Evolutionary conservation across 2,888 invertebrate species (phyloP).

Genomic region (Geotrupes spiniger): DNA sequence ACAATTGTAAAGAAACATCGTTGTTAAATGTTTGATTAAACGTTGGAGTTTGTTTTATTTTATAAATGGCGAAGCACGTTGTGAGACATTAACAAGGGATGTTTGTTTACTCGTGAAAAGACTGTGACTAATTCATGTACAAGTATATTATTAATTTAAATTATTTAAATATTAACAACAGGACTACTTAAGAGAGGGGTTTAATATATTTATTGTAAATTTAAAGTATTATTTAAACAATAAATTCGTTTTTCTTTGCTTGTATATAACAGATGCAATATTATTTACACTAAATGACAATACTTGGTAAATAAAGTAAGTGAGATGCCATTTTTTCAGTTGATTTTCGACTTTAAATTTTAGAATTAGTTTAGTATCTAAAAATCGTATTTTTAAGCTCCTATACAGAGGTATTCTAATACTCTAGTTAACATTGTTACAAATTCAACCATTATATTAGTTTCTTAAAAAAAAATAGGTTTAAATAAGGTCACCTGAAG

Average conservation of each 20-base stretch:
- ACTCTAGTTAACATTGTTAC: conserved; percentile 1
- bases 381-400: too few relatives aligned
- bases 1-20: neutral
- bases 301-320: conserved; percentile 17
- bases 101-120: conserved; percentile 23
- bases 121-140: conserved; percentile 34
- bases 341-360: conserved; percentile 12
- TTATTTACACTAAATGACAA: conserved; percentile 35
- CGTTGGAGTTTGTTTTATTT: neutral
- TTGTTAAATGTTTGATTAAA: neutral
- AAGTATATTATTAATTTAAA: conserved; percentile 24
- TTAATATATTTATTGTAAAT: conserved; percentile 31
- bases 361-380: too few relatives aligned
- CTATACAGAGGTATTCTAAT: too few relatives aligned
- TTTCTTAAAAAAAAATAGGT: neutral
- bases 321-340: conserved; percentile 25
- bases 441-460: conserved; percentile 5
- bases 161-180: conserved; percentile 22
- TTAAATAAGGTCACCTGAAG: neutral
- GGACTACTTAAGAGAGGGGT: conserved; percentile 31
- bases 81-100: neutral
- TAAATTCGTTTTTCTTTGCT: conserved; percentile 16
- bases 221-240: conserved; percentile 30
- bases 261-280: conserved; percentile 31
- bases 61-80: neutral